Percentiles rank a stretch among this genome's conserved stretches.
Evolutionary conservation across 2,113 vertebrate genomes (phyloP).

Genomic region (Cariama cristata): DNA sequence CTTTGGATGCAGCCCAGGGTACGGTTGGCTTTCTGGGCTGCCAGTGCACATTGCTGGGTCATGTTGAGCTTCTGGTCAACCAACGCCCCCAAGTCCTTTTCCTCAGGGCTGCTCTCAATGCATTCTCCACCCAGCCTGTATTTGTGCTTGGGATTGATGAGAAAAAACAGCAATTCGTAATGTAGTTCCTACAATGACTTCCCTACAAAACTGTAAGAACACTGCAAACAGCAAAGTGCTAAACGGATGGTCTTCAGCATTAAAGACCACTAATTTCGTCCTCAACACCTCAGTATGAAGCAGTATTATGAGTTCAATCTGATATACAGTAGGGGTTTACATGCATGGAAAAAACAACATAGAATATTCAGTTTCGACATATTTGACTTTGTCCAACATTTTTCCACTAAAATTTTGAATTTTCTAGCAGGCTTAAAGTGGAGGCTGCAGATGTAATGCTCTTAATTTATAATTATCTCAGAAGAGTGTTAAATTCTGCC

Average conservation of each 20-base stretch:
- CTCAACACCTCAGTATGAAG: background rate
- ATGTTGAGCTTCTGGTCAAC: no score
- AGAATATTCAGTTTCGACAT: background rate
- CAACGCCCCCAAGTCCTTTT: no score
- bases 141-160: background rate
- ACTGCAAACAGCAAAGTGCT: background rate
- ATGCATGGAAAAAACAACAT: background rate
- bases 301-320: background rate
- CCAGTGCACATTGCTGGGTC: no score
- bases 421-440: background rate
- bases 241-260: background rate
- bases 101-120: no score
- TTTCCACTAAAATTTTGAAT: background rate
- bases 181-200: background rate
- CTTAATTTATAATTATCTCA: background rate
- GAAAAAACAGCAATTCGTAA: background rate
- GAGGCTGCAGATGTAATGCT: background rate
- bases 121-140: no score
- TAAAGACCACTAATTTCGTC: background rate
- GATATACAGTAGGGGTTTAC: background rate
- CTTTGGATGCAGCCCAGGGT: no score
- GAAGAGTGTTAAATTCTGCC: background rate
- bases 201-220: background rate
- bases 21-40: no score
- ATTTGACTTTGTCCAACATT: background rate